A percentile compares a stretch with the other conserved stretches of the same genome.
These are phyloP conservation scores for Paragorgia papillata DNA, from an alignment of 92 coral and sea anemone species.

Conservation along the genomic window DNA sequence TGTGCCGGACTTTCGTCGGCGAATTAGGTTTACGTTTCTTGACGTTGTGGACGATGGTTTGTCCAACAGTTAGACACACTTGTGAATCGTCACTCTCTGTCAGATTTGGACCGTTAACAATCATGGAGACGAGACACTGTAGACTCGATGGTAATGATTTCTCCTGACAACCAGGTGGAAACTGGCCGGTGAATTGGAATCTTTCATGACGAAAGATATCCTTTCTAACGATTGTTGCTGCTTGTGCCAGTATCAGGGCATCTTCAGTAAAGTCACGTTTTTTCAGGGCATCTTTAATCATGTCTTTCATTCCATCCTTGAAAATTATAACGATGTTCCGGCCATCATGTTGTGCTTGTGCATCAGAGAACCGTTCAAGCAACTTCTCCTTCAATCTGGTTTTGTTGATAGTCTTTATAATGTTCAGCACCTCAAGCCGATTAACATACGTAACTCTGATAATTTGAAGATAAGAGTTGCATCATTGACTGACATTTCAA, in stretches of 20 bases:
- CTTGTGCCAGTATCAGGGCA: slow-evolving; percentile 42
- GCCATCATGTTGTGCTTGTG: slow-evolving; percentile 36
- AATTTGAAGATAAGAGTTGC: slow-evolving; percentile 5
- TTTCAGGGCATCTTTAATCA: slow-evolving; percentile 49
- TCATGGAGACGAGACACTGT: not conserved
- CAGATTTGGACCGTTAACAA: not conserved
- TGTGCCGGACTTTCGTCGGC: not conserved
- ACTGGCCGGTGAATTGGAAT: not conserved
- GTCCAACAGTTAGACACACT: slow-evolving; percentile 8
- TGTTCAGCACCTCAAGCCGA: slow-evolving; percentile 47
- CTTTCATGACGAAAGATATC: not conserved
- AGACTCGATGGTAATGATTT: slow-evolving; percentile 8
- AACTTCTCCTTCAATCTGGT: slow-evolving; percentile 49
- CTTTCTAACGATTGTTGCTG: slow-evolving; percentile 1
- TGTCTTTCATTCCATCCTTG: slow-evolving; percentile 38
- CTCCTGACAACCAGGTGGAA: not conserved
- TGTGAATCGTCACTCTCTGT: slow-evolving; percentile 24
- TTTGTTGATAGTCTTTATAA: slow-evolving; percentile 48
- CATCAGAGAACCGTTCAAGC: slow-evolving; percentile 34
- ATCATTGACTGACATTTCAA: not conserved
- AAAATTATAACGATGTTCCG: not conserved
- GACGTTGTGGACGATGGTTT: slow-evolving; percentile 2
- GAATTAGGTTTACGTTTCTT: not conserved
- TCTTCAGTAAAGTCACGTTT: slow-evolving; percentile 55
- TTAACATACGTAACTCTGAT: slow-evolving; percentile 7